phyloP scores from a whole-genome alignment of 2,888 invertebrate species.

The Lydus trimaculatus region DNA sequence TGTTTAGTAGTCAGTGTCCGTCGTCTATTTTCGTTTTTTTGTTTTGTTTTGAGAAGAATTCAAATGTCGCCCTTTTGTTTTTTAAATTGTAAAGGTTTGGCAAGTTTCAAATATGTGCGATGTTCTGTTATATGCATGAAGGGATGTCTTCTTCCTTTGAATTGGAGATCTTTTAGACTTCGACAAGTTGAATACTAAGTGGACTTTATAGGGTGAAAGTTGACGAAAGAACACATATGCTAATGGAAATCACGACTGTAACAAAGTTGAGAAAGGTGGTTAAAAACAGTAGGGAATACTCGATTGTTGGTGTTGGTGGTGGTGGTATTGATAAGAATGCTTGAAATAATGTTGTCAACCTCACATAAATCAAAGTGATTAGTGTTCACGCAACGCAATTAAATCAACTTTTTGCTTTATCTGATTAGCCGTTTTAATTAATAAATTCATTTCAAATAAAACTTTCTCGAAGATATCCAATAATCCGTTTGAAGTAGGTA shows the following conservation, averaged over 20 bases:
- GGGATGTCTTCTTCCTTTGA: constrained; percentile 7
- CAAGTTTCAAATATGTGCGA: constrained; percentile 29
- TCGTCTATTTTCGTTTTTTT: no score
- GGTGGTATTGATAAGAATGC: neutral
- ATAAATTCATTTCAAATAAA: neutral
- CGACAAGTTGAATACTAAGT: constrained; percentile 29
- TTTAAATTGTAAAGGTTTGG: constrained; percentile 33
- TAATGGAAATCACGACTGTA: constrained; percentile 8
- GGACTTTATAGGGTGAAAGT: neutral
- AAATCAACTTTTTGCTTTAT: neutral
- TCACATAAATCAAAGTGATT: neutral
- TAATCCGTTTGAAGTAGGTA: constrained; percentile 36
- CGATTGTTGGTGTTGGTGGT: no score
- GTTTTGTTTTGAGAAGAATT: constrained; percentile 25
- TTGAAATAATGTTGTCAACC: no score
- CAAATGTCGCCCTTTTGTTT: constrained; percentile 33
- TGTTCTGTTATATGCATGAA: constrained; percentile 25
- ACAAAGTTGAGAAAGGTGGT: neutral
- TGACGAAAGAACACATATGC: constrained; percentile 4
- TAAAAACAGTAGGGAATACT: neutral
- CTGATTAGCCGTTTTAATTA: neutral
- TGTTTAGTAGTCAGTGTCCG: constrained; percentile 23
- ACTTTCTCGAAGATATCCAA: no score
- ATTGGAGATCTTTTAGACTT: constrained; percentile 22
- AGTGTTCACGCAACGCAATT: neutral